Evolutionary conservation across 2,797 vertebrate genomes (phyloP).

Genomic region (Melanotaenia trifasciata): DNA sequence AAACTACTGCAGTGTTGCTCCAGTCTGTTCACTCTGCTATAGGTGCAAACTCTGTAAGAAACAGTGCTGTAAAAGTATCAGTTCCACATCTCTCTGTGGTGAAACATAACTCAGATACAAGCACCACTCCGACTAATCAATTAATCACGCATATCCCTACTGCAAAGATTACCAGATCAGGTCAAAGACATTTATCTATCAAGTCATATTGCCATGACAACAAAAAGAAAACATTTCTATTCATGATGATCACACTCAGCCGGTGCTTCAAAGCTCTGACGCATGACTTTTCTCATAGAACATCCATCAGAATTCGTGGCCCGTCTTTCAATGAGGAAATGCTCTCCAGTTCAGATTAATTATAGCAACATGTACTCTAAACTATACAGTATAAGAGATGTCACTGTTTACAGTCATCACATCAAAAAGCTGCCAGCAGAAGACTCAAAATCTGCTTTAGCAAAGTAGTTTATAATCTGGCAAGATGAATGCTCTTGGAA

Average conservation of each 20-base stretch:
- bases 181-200: background rate
- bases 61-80: no score
- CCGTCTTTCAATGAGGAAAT: background rate
- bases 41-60: no score
- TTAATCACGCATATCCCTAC: no score
- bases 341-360: background rate
- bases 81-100: no score
- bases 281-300: no score
- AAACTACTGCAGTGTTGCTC: no score
- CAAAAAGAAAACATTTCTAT: background rate
- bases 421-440: background rate
- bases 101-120: no score
- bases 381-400: no score
- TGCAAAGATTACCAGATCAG: background rate
- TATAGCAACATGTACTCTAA: background rate
- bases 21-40: no score
- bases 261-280: background rate
- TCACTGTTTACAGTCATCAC: no score
- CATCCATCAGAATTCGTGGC: no score
- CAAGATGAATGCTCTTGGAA: background rate
- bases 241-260: background rate
- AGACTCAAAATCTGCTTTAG: background rate
- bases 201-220: background rate
- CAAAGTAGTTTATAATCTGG: background rate
- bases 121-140: no score